phyloP scores from a whole-genome alignment of 2,113 vertebrate genomes.

The Eretmochelys imbricata region DNA sequence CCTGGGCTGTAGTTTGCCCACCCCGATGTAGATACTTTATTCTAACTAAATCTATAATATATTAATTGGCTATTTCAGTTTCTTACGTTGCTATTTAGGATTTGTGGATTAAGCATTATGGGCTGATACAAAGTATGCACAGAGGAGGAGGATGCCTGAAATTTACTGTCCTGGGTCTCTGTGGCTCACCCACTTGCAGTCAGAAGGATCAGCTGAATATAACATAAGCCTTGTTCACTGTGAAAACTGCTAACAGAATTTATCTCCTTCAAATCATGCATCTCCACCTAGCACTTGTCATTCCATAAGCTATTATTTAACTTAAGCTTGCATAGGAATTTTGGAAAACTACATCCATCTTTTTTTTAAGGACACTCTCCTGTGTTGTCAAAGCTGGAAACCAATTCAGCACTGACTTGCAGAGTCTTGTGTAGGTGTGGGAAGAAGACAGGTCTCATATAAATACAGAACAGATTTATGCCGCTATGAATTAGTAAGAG shows the following conservation, averaged over 20 bases:
- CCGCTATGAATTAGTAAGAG: background rate
- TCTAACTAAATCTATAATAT: background rate
- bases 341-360: constrained; percentile 36
- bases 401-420: constrained; percentile 41
- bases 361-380: background rate
- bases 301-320: constrained; percentile 38
- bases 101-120: background rate
- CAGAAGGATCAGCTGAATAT: background rate
- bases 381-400: background rate
- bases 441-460: constrained; percentile 49
- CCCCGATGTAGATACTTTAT: background rate
- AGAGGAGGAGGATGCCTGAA: background rate
- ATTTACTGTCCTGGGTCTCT: background rate
- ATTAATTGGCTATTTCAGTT: background rate
- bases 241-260: constrained; percentile 21
- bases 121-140: background rate
- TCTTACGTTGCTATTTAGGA: background rate
- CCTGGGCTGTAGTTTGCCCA: too few relatives aligned
- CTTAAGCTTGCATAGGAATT: constrained; percentile 16
- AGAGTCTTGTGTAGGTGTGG: constrained; percentile 52
- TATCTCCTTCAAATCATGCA: background rate
- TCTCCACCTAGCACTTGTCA: constrained; percentile 2
- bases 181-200: background rate
- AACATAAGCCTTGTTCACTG: background rate
- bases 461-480: background rate